Evolutionary conservation across 2,113 vertebrate genomes (phyloP).

Genomic region (Seriola rivoliana): DNA sequence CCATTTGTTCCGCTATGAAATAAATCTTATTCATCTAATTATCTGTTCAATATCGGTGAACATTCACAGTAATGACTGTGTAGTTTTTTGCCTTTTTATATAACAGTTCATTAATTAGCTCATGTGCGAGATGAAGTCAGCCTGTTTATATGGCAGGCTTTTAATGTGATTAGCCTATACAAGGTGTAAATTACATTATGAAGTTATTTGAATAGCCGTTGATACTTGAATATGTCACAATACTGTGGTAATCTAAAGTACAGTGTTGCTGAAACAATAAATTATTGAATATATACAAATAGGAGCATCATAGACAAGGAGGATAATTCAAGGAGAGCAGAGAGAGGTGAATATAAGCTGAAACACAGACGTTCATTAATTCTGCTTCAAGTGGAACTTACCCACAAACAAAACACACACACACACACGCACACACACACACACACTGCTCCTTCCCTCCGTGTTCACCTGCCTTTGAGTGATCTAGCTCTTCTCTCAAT

Average conservation of each 20-base stretch:
- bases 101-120: constrained; percentile 29
- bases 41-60: constrained; percentile 13
- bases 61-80: constrained; percentile 7
- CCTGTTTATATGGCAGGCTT: constrained; percentile 25
- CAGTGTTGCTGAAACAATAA: constrained; percentile 12
- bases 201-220: constrained; percentile 47
- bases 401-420: constrained; percentile 25
- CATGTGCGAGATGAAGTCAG: constrained; percentile 33
- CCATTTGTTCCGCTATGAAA: constrained; percentile 17
- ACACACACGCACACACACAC: constrained; percentile 24
- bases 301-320: constrained; percentile 1
- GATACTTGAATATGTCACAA: constrained; percentile 72
- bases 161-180: constrained; percentile 43
- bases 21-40: constrained; percentile 13
- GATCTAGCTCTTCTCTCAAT: constrained; percentile 58
- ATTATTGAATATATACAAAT: constrained; percentile 5
- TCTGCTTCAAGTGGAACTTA: constrained; percentile 43
- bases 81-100: constrained; percentile 8
- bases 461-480: constrained; percentile 70
- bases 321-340: constrained; percentile 14
- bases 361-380: constrained; percentile 50
- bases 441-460: constrained; percentile 46
- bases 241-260: constrained; percentile 42
- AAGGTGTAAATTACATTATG: constrained; percentile 41
- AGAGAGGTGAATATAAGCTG: constrained; percentile 21